Evolutionary conservation across 2,113 vertebrate species (phyloP).

Genomic region (Donacobius atricapilla): DNA sequence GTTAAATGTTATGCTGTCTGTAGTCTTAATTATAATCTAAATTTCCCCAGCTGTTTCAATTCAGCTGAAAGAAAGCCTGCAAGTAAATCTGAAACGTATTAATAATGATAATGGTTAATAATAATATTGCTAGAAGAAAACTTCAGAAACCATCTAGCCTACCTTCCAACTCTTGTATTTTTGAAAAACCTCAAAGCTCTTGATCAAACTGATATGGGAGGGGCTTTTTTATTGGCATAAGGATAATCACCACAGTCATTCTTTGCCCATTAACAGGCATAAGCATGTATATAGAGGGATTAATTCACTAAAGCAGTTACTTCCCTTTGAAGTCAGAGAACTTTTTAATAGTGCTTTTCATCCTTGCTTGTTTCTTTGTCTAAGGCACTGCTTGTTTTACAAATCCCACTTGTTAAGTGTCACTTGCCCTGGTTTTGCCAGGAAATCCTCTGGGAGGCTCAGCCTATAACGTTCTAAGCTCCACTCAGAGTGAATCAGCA

Average conservation of each 20-base stretch:
- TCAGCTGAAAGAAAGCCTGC: neutral
- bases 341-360: neutral
- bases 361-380: neutral
- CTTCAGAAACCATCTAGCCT: neutral
- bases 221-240: neutral
- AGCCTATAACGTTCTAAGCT: neutral
- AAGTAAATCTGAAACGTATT: neutral
- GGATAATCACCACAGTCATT: neutral
- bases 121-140: neutral
- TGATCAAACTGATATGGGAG: neutral
- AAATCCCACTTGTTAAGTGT: neutral
- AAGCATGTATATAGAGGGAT: rapidly evolving
- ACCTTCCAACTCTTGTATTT: neutral
- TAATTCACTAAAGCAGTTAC: neutral
- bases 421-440: neutral
- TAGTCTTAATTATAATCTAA: neutral
- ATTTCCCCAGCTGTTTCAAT: neutral
- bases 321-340: neutral
- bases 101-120: neutral
- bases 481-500: neutral
- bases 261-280: neutral
- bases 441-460: neutral
- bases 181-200: neutral
- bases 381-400: neutral
- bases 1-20: neutral